Percentiles rank a stretch among this genome's conserved stretches.
Conservation (phyloP, 2,113 vertebrate genomes). For the Gymnogyps californianus region DNA sequence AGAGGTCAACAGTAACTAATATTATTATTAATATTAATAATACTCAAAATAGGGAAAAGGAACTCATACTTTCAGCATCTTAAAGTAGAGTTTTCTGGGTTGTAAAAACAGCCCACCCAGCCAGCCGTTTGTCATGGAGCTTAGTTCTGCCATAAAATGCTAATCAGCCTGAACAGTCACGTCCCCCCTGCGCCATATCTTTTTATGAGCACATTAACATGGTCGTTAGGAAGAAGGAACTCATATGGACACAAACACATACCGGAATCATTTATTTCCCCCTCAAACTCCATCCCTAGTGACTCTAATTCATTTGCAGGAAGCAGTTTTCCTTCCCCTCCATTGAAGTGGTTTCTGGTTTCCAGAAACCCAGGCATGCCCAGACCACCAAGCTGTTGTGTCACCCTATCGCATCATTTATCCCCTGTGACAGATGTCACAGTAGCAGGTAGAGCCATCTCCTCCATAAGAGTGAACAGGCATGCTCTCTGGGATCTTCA, state of each 20-base stretch:
- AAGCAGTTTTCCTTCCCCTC: neutral
- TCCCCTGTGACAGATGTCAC: neutral
- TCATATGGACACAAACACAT: conserved; percentile 74
- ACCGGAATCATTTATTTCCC: conserved; percentile 64
- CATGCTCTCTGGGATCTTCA: neutral
- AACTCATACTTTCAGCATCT: conserved; percentile 33
- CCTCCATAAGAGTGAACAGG: neutral
- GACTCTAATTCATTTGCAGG: conserved; percentile 13
- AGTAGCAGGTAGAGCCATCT: neutral
- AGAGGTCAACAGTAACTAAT: neutral
- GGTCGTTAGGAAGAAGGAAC: conserved; percentile 73
- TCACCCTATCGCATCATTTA: neutral
- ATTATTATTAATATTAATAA: neutral
- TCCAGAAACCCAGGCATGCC: neutral
- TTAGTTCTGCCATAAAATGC: conserved; percentile 79
- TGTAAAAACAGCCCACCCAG: conserved; percentile 66
- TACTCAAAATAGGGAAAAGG: conserved; percentile 18
- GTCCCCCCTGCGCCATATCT: conserved; percentile 72
- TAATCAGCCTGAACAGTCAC: conserved; percentile 78
- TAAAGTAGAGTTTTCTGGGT: conserved; percentile 60
- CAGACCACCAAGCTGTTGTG: neutral
- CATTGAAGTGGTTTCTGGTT: neutral
- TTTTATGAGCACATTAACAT: conserved; percentile 80
- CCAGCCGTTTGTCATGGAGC: conserved; percentile 73
- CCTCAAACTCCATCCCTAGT: conserved; percentile 25